Evolutionary conservation across 2,888 invertebrate genomes (phyloP), one percentile per base, ranked within the genome.

Genomic region (Crioceris asparagi): DNA sequence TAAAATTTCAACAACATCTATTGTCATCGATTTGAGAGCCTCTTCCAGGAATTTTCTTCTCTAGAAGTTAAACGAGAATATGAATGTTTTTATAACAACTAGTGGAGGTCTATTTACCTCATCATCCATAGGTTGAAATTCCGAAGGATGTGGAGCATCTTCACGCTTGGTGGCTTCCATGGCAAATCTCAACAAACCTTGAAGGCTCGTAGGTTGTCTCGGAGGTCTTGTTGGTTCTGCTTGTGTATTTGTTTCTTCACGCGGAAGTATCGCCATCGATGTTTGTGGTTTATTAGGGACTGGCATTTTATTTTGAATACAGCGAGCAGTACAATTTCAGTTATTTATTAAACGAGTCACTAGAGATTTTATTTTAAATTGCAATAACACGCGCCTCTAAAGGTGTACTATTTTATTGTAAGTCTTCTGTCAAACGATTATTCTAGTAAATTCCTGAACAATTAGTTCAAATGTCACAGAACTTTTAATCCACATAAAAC

Each of bases 41-140:
- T 79, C 71, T 46, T 77, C 78, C 11, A 90, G 64, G 61, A 86
- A 90, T 46, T 67, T 64, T 40, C 72, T 71, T 40, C 79, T 71
- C 83, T 85, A 64, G 4, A 69, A 69, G n/a, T n/a, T n/a, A n/a
- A n/a, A n/a, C n/a, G n/a, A n/a, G n/a, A n/a, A n/a, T n/a, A n/a
- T n/a, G n/a, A n/a, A n/a, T n/a, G n/a, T n/a, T n/a, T n/a, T n/a
- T n/a, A n/a, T n/a, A n/a, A n/a, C n/a, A n/a, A n/a, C n/a, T n/a
- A n/a, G n/a, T n/a, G n/a, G n/a, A n/a, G n/a, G n/a, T n/a, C n/a
- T n/a, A n/a, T n/a, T 36, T 39, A 79, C 80, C 60, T 81, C 76
- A 51, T 76, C 72, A 56, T 79, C 77, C 65, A 83, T 64, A 1
- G 76, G 72, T n/a, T 66, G 60, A 12, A 70, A 52, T 3, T 64